Base-by-base conservation (phyloP, 2,113 vertebrate species). In the Dasyprocta punctata region DNA sequence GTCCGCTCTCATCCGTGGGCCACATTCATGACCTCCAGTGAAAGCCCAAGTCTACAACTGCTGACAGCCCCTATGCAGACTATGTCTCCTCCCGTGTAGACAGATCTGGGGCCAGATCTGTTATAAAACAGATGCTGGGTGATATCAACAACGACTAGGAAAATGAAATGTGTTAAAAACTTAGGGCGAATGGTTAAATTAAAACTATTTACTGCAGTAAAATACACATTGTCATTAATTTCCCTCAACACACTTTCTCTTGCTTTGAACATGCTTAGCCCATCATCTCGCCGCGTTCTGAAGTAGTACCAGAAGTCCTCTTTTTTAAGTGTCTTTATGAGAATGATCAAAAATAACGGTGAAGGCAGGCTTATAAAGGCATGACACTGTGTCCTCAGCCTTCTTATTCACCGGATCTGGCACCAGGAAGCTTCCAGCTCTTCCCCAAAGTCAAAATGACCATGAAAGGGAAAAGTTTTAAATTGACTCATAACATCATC, bases 401-500 rank as follows among this genome's bases (percentile, higher is more conserved):
- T 3, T 19, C 36, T 69, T 8, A 17, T 8, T n/a, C 36, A 19
- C 16, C 67, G 20, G 67, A 69, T n/a, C 67, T n/a, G 36, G 36
- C 16, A n/a, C 36, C 67, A 8, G 36, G 36, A n/a, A 20, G 38
- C 67, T 19, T n/a, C 36, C 6, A 17, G 36, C 36, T 69, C 67
- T 9, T 36, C 65, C 67, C 16, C 36, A 20, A 17, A 20, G 67
- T n/a, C 36, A n/a, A 17, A 65, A 7, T 19, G 67, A 14, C 6
- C 67, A 17, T 1, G 67, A 69, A n/a, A n/a, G 36, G 67, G 67
- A 38, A n/a, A 19, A 8, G n/a, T 20, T 71, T 20, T 38, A n/a
- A 38, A 22, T 38, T 0, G n/a, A 38, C 7, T 38, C n/a, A 8
- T 17, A 17, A 4, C 36, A 38, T 38, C 7, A n/a, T 19, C 4